Evolutionary conservation across 2,113 vertebrate genomes (phyloP), one percentile per base, ranked within the genome.

Genomic region (Campylomormyrus numenius): DNA sequence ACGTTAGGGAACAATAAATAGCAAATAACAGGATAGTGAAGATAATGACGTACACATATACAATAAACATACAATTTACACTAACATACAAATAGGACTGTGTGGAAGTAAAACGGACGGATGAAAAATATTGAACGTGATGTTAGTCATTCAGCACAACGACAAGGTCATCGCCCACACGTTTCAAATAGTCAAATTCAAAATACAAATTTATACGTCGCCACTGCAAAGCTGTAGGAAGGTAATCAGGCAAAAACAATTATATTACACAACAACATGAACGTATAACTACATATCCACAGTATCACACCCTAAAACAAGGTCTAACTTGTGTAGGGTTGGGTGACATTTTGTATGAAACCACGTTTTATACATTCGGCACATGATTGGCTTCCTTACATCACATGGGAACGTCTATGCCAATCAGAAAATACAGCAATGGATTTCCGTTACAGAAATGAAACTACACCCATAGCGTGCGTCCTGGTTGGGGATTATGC

Each of bases 291-390:
- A 77, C 35, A 35, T 42, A 17, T 80, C 10, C 31, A 80, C n/a
- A 5, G 35, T 39, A 39, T 77, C 70, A 77, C 74, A 42, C 74
- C 74, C 74, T 80, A 48, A 46, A 46, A 42, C 83, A 85, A 46
- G 39, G 83, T 80, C 62, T 45, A 45, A 83, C 77, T 83, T 48
- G 83, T 24, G 80, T 85, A 48, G 45, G 45, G 83, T n/a, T 53
- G 85, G 85, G 85, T 87, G 85, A 87, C 85, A 87, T 87, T 87
- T 87, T 87, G 85, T 52, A 62, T 88, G 27, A 58, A 62, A 45
- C 31, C 35, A 66, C 21, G 35, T 42, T 42, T 21, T 4, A 45
- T 24, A 31, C 56, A 62, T 45, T 46, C 87, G 21, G 50, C 3
- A 21, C 35, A 24, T 46, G 53, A 88, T 88, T 88, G 87, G 87